phyloP scores from a whole-genome alignment of 2,888 invertebrate genomes.

The Mystacides longicornis region DNA sequence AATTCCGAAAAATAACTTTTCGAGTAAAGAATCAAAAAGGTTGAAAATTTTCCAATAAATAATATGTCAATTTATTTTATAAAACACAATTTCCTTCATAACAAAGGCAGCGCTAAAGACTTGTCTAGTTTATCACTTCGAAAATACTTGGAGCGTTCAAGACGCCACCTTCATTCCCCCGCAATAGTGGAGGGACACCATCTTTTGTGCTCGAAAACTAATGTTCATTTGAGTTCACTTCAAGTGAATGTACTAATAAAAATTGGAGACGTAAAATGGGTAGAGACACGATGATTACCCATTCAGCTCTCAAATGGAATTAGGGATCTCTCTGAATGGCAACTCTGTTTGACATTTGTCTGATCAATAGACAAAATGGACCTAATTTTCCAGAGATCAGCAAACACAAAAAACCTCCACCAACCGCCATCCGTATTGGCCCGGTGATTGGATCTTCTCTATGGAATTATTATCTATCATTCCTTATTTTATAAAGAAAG shows the following conservation, averaged over 20 bases:
- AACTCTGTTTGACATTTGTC: slow-evolving; percentile 16
- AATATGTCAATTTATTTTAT: not conserved
- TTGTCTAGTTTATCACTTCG: not conserved
- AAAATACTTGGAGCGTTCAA: not conserved
- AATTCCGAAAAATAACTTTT: too few species aligned
- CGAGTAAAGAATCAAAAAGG: too few species aligned
- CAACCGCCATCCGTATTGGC: not conserved
- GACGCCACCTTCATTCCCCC: not conserved
- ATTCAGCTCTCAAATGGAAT: slow-evolving; percentile 6
- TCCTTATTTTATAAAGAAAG: not conserved
- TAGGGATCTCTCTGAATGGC: slow-evolving; percentile 11
- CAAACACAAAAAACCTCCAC: slow-evolving; percentile 13
- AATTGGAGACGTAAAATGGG: not conserved
- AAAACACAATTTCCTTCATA: not conserved
- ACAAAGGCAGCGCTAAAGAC: not conserved
- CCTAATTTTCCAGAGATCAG: slow-evolving; percentile 14
- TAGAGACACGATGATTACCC: not conserved
- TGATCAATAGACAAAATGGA: slow-evolving; percentile 18
- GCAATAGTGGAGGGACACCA: not conserved
- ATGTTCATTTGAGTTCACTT: not conserved
- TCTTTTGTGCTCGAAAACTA: not conserved
- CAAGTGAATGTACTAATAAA: not conserved
- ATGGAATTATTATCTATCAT: not conserved
- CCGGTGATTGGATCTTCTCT: slow-evolving; percentile 2
- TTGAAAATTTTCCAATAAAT: not conserved